These are phyloP conservation scores for Machimus atricapillus DNA, from an alignment of 2,888 invertebrate species.

Conservation along the genomic window DNA sequence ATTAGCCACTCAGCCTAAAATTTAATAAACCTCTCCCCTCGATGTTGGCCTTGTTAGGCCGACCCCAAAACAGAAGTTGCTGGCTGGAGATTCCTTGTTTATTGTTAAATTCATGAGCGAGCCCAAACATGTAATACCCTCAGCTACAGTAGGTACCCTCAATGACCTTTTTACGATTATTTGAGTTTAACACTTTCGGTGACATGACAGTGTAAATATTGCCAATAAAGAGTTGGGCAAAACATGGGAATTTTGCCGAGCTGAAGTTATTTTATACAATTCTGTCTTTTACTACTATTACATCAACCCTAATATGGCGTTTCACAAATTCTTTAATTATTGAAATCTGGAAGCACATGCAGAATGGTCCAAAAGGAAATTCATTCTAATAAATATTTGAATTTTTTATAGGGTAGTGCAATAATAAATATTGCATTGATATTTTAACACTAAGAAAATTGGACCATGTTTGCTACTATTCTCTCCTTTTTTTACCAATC, in stretches of 20 bases:
- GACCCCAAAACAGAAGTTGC: not conserved
- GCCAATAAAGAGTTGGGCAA: not conserved
- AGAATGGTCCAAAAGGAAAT: too few species aligned
- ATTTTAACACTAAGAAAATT: too few species aligned
- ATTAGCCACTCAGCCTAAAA: not conserved
- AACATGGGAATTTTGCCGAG: not conserved
- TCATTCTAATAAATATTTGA: too few species aligned
- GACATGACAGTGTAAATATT: not conserved
- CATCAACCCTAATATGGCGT: not conserved
- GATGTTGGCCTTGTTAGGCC: not conserved
- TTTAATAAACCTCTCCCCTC: not conserved
- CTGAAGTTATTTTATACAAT: not conserved
- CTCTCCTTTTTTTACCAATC: too few species aligned
- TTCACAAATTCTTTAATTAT: not conserved
- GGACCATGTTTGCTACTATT: too few species aligned
- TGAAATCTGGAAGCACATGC: too few species aligned
- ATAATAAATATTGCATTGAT: too few species aligned
- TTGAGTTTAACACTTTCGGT: not conserved
- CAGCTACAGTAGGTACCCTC: not conserved
- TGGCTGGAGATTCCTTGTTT: not conserved
- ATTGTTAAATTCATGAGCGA: not conserved
- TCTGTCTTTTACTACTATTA: not conserved
- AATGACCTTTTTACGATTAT: not conserved
- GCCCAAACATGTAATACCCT: not conserved
- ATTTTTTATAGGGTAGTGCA: too few species aligned